These are phyloP conservation scores for Monodelphis domestica DNA, from an alignment of 2,797 vertebrate species.

Conservation along the genomic window DNA sequence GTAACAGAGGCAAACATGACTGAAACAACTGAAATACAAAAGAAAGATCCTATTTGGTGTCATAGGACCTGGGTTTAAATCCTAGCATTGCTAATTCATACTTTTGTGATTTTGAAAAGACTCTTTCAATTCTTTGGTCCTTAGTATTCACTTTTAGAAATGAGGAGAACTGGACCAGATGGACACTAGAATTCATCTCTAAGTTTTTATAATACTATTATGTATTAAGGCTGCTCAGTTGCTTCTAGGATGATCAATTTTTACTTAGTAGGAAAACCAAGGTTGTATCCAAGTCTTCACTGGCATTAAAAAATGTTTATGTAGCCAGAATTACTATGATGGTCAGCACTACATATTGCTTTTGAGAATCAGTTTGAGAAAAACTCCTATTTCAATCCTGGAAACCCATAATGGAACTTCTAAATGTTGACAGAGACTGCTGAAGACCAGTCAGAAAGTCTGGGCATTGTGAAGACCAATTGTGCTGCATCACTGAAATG, in stretches of 20 bases:
- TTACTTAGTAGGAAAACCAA: not conserved
- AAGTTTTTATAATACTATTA: not conserved
- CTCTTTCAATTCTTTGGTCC: not conserved
- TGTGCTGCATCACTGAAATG: not conserved
- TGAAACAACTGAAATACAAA: no score
- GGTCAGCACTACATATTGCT: not conserved
- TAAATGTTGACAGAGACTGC: not conserved
- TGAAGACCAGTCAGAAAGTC: constrained; percentile 5
- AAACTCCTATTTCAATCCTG: constrained; percentile 11
- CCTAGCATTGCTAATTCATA: not conserved
- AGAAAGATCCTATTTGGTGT: no score
- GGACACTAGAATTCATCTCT: not conserved
- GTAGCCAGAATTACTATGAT: not conserved
- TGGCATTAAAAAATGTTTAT: constrained; percentile 19
- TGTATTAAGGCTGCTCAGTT: fast-evolving
- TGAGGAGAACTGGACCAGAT: not conserved
- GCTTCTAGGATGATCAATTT: not conserved
- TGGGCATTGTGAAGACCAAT: not conserved
- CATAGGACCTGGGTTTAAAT: not conserved
- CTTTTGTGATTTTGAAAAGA: not conserved
- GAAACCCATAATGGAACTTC: not conserved
- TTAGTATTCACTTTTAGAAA: not conserved
- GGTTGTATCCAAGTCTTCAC: constrained; percentile 14
- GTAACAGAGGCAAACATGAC: no score
- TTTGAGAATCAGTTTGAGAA: not conserved